A percentile compares a stretch with the other conserved stretches of the same genome.
Evolutionary conservation across 2,113 vertebrate species (phyloP).

Genomic region (Zosterops japonicus): DNA sequence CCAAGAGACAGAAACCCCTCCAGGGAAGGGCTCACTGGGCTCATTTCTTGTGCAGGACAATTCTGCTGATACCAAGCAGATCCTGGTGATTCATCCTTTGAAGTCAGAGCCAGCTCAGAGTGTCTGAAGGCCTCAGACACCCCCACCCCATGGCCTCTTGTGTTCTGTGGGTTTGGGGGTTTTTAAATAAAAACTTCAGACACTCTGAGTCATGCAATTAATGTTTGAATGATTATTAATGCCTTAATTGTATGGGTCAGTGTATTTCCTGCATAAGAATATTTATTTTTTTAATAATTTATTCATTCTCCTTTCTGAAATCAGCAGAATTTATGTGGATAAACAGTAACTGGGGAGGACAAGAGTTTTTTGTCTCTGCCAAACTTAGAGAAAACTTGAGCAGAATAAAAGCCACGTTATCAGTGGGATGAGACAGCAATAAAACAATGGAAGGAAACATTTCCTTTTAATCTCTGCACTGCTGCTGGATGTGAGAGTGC

Average conservation of each 20-base stretch:
- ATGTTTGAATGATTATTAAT: background rate
- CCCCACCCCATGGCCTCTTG: background rate
- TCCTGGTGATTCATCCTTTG: slow-evolving; percentile 33
- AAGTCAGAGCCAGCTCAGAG: slow-evolving; percentile 19
- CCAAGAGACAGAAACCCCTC: slow-evolving; percentile 1
- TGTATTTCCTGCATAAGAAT: background rate
- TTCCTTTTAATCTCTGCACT: background rate
- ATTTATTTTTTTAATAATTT: background rate
- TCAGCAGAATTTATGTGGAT: background rate
- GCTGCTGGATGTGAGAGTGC: background rate
- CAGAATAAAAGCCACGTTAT: background rate
- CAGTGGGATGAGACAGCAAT: background rate
- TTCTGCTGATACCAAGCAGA: background rate
- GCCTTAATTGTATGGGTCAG: background rate
- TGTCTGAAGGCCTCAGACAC: background rate
- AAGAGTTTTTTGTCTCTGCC: background rate
- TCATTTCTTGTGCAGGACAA: background rate
- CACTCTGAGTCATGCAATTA: background rate
- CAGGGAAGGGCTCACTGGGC: background rate
- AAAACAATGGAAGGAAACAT: background rate
- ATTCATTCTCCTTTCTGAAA: background rate
- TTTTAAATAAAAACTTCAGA: background rate
- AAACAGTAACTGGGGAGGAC: background rate
- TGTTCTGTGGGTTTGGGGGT: background rate
- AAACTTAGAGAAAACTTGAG: background rate